Base-by-base conservation (phyloP, 2,113 vertebrate genomes). In the Peromyscus leucopus region DNA sequence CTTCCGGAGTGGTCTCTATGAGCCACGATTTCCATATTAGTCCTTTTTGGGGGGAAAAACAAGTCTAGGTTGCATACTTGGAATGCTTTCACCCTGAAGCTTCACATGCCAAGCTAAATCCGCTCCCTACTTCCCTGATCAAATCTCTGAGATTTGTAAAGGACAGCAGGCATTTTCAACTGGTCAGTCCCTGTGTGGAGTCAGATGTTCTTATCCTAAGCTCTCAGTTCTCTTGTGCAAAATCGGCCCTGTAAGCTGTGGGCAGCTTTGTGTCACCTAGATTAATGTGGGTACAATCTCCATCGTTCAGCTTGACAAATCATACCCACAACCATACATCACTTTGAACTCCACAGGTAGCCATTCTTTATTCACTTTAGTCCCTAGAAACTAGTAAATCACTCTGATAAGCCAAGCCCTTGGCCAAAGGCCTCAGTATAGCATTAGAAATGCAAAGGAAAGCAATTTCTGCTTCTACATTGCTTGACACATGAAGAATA, bases 21-120 rank as follows among this genome's bases (percentile, higher is more conserved):
- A 98, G 98, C 97, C 98, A 98, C 97, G 97, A 99, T 99, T 99
- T 98, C 99, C 99, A 99, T 99, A 99, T 99, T 99, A 98, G 98
- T 99, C 98, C 98, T 79, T 98, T 99, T 98, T 88, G 96, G 96
- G 98, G 98, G 98, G 48, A 95, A 97, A 97, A 98, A 97, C 96
- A 97, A 98, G 97, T 96, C 98, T 98, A 96, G 97, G 98, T 98
- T 98, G 97, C 98, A 99, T 99, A 98, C 93, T 98, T 99, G 98
- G 98, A 98, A 99, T 99, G 98, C 97, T 98, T 99, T 98, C 82
- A 97, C 97, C 97, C 85, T 84, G 97, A 98, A 98, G 98, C 94
- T 98, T 98, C 98, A 98, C 98, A 99, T 98, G 98, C 98, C 98
- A 99, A 96, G 94, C 98, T 98, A 99, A 98, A 97, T 87, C 98